These are phyloP conservation scores for Lithodes maja DNA, from an alignment of 2,888 invertebrate genomes.

Conservation along the genomic window DNA sequence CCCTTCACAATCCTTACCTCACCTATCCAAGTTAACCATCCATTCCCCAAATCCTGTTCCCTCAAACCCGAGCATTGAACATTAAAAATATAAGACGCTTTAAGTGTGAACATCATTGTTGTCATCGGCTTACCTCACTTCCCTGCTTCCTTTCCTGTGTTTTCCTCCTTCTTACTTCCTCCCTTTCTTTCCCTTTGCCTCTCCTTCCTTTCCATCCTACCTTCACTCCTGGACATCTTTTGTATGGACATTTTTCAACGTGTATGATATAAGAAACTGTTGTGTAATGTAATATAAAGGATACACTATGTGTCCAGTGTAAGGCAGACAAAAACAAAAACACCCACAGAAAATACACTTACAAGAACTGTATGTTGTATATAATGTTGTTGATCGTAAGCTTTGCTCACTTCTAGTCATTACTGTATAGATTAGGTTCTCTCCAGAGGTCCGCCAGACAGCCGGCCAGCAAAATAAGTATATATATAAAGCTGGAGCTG, in stretches of 20 bases:
- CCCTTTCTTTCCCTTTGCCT: neutral
- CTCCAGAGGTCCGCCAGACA: neutral
- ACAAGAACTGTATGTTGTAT: conserved; percentile 55
- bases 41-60: conserved; percentile 10
- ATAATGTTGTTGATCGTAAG: conserved; percentile 58
- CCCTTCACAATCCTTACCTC: neutral
- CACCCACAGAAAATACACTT: conserved; percentile 3
- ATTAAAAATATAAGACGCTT: conserved; percentile 22
- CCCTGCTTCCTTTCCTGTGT: neutral
- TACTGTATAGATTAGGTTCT: conserved; percentile 45
- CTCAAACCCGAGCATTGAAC: neutral
- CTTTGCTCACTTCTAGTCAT: conserved; percentile 69
- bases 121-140: conserved; percentile 41
- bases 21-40: neutral
- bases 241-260: conserved; percentile 62
- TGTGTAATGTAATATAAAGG: conserved; percentile 33
- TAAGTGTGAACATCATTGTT: conserved; percentile 39
- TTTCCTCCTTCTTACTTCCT: neutral
- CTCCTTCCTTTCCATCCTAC: neutral
- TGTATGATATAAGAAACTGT: conserved; percentile 47
- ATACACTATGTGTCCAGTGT: conserved; percentile 46
- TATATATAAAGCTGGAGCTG: no score
- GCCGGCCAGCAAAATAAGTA: neutral
- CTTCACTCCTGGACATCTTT: conserved; percentile 38
- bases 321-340: conserved; percentile 36